Conservation (phyloP, 1,140 invertebrate genomes). For the Phenacoccus solenopsis region DNA sequence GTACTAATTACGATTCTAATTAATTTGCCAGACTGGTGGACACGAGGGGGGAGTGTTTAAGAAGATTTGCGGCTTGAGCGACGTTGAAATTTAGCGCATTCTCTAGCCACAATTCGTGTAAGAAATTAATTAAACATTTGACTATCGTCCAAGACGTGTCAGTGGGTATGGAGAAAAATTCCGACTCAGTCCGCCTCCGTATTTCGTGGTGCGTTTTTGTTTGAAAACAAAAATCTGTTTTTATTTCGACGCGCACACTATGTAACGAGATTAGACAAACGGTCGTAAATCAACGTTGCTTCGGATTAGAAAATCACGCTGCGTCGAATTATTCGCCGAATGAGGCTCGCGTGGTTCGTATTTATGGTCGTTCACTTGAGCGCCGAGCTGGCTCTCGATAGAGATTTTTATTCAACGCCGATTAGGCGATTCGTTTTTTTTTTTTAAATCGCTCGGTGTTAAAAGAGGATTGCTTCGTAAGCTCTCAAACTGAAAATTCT, state of each 20-base stretch:
- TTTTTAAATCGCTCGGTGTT: no score
- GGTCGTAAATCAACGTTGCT: background rate
- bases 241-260: no score
- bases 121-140: background rate
- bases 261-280: background rate
- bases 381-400: background rate
- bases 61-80: background rate
- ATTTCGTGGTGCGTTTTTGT: background rate
- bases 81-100: background rate
- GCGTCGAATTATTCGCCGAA: background rate
- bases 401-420: no score
- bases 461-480: no score
- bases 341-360: background rate
- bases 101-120: background rate
- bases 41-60: no score
- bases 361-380: background rate
- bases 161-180: background rate
- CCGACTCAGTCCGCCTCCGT: background rate
- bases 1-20: no score
- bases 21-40: no score
- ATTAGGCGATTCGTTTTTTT: no score
- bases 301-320: background rate
- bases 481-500: no score
- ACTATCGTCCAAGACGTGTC: background rate
- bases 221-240: slow-evolving; percentile 3